These are phyloP conservation scores for Chelidonichthys spinosus DNA, from an alignment of 2,797 vertebrate species.

Conservation along the genomic window DNA sequence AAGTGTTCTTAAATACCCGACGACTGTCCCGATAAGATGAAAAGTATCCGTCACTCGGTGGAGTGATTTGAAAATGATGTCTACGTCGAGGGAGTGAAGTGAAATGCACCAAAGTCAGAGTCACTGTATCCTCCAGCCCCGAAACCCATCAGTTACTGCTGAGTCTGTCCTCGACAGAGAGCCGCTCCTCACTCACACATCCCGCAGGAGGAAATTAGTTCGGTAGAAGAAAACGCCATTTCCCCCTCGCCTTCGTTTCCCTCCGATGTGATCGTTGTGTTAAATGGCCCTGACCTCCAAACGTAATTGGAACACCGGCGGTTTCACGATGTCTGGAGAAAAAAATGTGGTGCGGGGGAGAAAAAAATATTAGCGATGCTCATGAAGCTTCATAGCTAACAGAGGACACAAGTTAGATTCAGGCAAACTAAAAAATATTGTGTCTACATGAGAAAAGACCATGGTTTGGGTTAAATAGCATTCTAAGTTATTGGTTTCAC, in stretches of 20 bases:
- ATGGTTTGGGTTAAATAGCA: too few relatives aligned
- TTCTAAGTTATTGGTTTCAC: too few relatives aligned
- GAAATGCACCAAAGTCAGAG: constrained; percentile 37
- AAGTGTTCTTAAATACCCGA: constrained; percentile 25
- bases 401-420: too few relatives aligned
- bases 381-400: background rate
- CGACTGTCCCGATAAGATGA: background rate
- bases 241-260: constrained; percentile 52
- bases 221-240: constrained; percentile 35
- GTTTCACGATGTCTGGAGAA: constrained; percentile 8
- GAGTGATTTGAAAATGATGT: constrained; percentile 34
- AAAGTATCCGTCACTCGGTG: constrained; percentile 9
- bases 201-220: constrained; percentile 46
- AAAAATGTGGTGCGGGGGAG: background rate
- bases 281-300: constrained; percentile 48
- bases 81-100: constrained; percentile 17
- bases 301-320: constrained; percentile 39
- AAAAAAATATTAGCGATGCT: constrained; percentile 3
- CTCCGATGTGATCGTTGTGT: constrained; percentile 37
- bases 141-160: constrained; percentile 15
- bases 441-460: too few relatives aligned
- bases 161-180: constrained; percentile 32
- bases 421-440: too few relatives aligned
- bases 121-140: constrained; percentile 29
- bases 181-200: constrained; percentile 46